phyloP scores from a whole-genome alignment of 2,113 vertebrate species.

The Dipodomys merriami region DNA sequence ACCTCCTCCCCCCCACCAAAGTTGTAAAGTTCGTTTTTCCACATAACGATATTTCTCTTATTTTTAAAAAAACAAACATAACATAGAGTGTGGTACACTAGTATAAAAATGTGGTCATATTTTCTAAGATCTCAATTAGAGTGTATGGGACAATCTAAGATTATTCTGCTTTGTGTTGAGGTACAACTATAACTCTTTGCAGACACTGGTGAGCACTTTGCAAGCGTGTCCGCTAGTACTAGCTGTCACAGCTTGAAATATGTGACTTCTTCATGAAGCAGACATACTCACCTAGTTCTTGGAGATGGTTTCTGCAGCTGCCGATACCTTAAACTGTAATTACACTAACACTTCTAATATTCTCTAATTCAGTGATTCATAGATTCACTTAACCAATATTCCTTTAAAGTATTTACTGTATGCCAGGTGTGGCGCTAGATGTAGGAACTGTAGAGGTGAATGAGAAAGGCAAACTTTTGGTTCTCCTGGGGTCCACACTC shows the following conservation, averaged over 20 bases:
- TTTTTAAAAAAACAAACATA: neutral
- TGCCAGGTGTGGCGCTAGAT: neutral
- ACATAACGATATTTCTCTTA: no score
- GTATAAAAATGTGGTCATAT: neutral
- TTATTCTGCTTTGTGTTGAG: neutral
- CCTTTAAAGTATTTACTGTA: neutral
- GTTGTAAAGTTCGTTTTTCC: no score
- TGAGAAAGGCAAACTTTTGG: neutral
- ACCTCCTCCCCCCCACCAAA: no score
- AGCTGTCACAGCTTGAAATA: neutral
- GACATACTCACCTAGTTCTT: neutral
- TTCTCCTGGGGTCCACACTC: neutral
- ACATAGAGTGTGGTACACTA: neutral
- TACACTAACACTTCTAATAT: neutral
- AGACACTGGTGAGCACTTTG: neutral
- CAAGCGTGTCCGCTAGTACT: neutral
- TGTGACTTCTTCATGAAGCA: neutral
- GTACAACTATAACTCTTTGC: neutral
- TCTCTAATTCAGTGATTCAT: neutral
- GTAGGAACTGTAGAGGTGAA: neutral
- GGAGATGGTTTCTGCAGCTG: neutral
- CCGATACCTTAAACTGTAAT: neutral
- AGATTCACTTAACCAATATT: neutral
- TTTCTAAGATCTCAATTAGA: conserved; percentile 16
- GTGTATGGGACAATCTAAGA: neutral